These are phyloP conservation scores for Poeciliopsis turneri DNA, from an alignment of 2,797 vertebrate genomes.

Conservation along the genomic window DNA sequence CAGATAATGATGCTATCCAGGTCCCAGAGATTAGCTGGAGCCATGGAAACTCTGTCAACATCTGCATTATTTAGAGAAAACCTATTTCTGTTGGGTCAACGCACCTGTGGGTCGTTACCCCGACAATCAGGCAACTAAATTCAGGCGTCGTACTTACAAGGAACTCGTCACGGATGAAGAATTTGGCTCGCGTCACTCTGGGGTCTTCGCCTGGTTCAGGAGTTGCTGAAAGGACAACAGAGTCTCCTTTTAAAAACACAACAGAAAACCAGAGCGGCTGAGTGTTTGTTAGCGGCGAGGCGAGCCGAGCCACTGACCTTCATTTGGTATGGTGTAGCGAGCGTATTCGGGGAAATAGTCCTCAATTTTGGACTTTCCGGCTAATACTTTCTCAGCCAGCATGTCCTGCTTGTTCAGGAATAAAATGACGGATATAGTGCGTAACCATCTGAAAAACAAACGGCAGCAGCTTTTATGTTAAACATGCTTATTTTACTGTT, in stretches of 20 bases:
- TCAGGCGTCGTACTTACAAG: slow-evolving; percentile 82
- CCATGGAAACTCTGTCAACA: slow-evolving; percentile 1
- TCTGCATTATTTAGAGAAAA: slow-evolving; percentile 4
- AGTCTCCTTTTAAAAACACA: slow-evolving; percentile 7
- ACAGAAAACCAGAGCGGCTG: neutral
- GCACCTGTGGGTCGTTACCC: neutral
- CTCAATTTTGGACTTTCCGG: slow-evolving; percentile 99
- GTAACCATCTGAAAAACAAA: slow-evolving; percentile 88
- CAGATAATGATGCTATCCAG: slow-evolving; percentile 6
- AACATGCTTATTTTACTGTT: neutral
- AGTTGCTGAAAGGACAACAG: slow-evolving; percentile 81
- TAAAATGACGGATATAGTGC: slow-evolving; percentile 98
- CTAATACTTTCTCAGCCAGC: slow-evolving; percentile 98
- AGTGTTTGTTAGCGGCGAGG: neutral
- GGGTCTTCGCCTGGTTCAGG: slow-evolving; percentile 97
- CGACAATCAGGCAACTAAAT: neutral
- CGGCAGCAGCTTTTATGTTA: neutral
- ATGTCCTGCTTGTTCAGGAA: slow-evolving; percentile 99
- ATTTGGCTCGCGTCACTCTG: slow-evolving; percentile 98
- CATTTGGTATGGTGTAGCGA: slow-evolving; percentile 97
- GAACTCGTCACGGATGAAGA: slow-evolving; percentile 98
- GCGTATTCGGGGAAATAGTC: slow-evolving; percentile 98
- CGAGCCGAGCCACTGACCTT: slow-evolving; percentile 82
- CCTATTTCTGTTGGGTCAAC: slow-evolving; percentile 1
- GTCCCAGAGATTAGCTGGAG: slow-evolving; percentile 5